Percentiles rank a stretch among this genome's conserved stretches.
phyloP scores from a whole-genome alignment of 2,888 invertebrate genomes.

The Xanthia icteritia region DNA sequence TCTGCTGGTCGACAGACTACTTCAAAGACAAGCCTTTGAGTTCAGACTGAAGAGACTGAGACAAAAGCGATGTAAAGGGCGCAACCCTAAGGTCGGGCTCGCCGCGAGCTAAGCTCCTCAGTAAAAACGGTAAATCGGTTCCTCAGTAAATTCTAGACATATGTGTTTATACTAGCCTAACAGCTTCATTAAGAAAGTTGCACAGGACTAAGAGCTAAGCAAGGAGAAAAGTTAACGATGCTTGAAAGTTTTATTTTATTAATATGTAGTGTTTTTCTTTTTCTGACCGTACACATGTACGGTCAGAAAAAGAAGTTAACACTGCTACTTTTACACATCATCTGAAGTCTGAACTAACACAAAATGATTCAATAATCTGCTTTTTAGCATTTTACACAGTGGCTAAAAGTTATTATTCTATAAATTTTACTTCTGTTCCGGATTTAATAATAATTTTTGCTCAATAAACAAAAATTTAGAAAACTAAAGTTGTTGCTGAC shows the following conservation, averaged over 20 bases:
- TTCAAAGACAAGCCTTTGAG: slow-evolving; percentile 49
- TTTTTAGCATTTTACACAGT: neutral
- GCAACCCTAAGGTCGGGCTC: slow-evolving; percentile 25
- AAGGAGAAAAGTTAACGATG: neutral
- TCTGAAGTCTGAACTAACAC: neutral
- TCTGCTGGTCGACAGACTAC: slow-evolving; percentile 5
- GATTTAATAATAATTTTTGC: neutral
- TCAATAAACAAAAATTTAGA: neutral
- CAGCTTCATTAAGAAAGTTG: slow-evolving; percentile 5
- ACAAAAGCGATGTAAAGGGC: slow-evolving; percentile 56
- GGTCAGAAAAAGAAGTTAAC: neutral
- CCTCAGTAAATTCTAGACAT: slow-evolving; percentile 14
- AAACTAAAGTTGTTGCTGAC: neutral
- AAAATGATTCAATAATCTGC: neutral
- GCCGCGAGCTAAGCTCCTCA: slow-evolving; percentile 34
- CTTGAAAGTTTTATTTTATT: slow-evolving; percentile 4
- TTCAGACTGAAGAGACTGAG: slow-evolving; percentile 37
- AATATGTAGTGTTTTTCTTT: neutral
- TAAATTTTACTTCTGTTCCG: neutral
- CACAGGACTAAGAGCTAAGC: neutral
- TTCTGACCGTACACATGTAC: too few species aligned
- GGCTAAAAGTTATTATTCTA: too few species aligned
- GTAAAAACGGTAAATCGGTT: too few species aligned
- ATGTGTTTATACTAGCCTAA: neutral
- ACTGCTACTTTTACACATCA: neutral